Conservation (phyloP, 2,797 vertebrate species). For the Tragelaphus oryx region DNA sequence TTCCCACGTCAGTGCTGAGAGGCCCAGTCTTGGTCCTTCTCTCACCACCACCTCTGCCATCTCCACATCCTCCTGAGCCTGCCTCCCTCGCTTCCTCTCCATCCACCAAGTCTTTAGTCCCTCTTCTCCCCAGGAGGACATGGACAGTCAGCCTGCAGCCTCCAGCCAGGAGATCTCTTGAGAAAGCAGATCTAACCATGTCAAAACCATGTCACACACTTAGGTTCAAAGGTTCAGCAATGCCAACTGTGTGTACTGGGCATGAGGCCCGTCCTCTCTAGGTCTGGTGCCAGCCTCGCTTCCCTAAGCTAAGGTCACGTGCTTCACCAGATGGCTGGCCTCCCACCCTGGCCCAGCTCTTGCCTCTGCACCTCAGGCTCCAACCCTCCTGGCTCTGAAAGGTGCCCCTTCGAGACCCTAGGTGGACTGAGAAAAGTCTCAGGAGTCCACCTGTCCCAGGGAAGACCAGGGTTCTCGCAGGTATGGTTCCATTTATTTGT, state of each 20-base stretch:
- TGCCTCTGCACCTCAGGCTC: background rate
- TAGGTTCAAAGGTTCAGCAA: background rate
- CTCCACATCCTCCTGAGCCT: fast-evolving
- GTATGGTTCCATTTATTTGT: background rate
- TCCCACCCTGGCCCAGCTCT: too few species aligned
- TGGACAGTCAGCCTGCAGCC: fast-evolving
- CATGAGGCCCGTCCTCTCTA: background rate
- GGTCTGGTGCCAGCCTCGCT: background rate
- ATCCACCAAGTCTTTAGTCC: background rate
- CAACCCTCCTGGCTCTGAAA: background rate
- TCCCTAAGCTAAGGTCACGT: background rate
- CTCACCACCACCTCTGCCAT: fast-evolving
- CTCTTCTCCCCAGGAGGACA: background rate
- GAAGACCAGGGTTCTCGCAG: background rate
- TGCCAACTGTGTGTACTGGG: fast-evolving
- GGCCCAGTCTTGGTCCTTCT: background rate
- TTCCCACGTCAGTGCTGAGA: fast-evolving
- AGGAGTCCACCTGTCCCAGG: background rate
- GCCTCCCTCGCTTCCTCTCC: background rate
- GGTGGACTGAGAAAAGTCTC: background rate
- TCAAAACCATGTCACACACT: background rate
- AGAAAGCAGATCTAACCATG: background rate
- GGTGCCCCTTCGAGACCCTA: background rate
- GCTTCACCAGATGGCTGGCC: fast-evolving
- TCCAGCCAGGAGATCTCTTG: background rate